These are phyloP conservation scores for Branchellion lobata DNA, from an alignment of 2,888 invertebrate genomes.

Conservation along the genomic window DNA sequence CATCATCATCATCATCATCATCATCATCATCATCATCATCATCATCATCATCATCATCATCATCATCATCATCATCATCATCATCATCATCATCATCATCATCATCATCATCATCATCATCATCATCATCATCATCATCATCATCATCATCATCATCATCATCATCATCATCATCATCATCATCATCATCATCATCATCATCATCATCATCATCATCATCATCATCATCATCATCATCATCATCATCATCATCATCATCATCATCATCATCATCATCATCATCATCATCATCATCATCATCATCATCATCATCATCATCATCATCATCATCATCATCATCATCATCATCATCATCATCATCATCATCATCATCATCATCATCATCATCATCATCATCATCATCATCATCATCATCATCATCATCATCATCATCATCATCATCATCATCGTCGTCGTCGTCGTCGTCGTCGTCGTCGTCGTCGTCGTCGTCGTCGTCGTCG, in stretches of 20 bases:
- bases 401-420: neutral
- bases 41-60: conserved; percentile 33
- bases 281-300: conserved; percentile 17
- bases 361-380: conserved; percentile 32
- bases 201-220: conserved; percentile 21
- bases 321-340: conserved; percentile 37
- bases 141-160: conserved; percentile 29
- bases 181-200: conserved; percentile 36
- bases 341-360: conserved; percentile 15
- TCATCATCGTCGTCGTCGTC: neutral
- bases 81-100: neutral
- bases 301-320: neutral
- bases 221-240: neutral
- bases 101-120: neutral
- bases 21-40: conserved; percentile 7
- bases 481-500: too few relatives aligned
- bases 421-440: too few relatives aligned
- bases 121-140: conserved; percentile 6
- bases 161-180: conserved; percentile 24
- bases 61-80: conserved; percentile 18
- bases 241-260: conserved; percentile 3
- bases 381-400: conserved; percentile 34
- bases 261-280: neutral
- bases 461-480: too few relatives aligned
- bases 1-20: conserved; percentile 15